A percentile compares a stretch with the other conserved stretches of the same genome.
These are phyloP conservation scores for Bursaphelenchus mucronatus DNA, from an alignment of 1,140 invertebrate species.

Conservation along the genomic window DNA sequence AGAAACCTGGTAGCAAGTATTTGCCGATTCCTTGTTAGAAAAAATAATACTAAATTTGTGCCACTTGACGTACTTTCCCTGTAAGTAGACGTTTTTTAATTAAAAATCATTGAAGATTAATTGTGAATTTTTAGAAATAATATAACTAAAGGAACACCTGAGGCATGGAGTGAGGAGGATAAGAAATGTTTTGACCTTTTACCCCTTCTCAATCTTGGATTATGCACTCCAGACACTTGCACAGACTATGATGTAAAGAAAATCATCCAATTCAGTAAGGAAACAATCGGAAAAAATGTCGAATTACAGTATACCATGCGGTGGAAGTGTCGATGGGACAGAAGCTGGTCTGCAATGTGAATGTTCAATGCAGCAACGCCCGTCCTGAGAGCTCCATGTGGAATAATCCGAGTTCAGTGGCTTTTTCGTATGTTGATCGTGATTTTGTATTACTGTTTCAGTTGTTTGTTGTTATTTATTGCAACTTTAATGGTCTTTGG, in stretches of 20 bases:
- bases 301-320: conserved; percentile 51
- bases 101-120: not conserved
- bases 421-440: conserved; percentile 48
- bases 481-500: conserved; percentile 53
- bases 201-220: conserved; percentile 54
- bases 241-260: conserved; percentile 56
- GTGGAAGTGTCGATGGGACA: conserved; percentile 40
- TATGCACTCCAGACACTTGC: conserved; percentile 58
- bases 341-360: conserved; percentile 56
- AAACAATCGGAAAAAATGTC: not conserved
- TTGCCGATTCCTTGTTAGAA: too few species aligned
- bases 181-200: conserved; percentile 52
- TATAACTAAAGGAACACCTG: conserved; percentile 20
- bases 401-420: conserved; percentile 47
- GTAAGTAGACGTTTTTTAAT: conserved; percentile 28
- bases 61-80: too few species aligned
- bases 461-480: conserved; percentile 49
- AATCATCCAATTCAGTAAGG: conserved; percentile 50
- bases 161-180: conserved; percentile 47
- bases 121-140: conserved; percentile 25
- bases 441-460: conserved; percentile 23
- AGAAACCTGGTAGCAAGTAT: too few species aligned
- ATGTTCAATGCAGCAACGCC: conserved; percentile 56
- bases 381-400: conserved; percentile 48
- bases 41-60: too few species aligned